Evolutionary conservation across 2,888 invertebrate species (phyloP).

Genomic region (Eupithecia dodoneata): DNA sequence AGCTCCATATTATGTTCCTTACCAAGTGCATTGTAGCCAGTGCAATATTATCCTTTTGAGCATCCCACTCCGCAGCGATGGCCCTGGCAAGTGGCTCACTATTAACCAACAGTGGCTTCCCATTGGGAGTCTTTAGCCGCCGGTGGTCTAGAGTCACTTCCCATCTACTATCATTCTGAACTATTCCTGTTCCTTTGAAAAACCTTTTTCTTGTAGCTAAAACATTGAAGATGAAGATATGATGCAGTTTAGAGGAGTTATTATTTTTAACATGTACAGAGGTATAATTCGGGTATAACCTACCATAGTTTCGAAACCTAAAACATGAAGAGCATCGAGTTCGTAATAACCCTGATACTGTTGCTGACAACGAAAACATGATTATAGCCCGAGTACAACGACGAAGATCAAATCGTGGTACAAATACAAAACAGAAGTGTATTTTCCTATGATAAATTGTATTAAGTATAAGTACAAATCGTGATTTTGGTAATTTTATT

Average conservation of each 20-base stretch:
- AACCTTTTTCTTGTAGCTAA: constrained; percentile 87
- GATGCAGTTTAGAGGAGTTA: background rate
- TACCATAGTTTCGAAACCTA: constrained; percentile 63
- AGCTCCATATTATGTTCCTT: constrained; percentile 47
- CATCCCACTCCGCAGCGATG: constrained; percentile 97
- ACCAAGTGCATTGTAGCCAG: constrained; percentile 95
- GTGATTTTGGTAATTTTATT: background rate
- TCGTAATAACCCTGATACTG: constrained; percentile 48
- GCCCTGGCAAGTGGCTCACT: constrained; percentile 96
- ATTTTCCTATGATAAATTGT: too few species aligned
- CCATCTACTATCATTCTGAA: constrained; percentile 88
- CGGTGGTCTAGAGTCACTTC: constrained; percentile 95
- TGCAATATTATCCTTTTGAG: constrained; percentile 90
- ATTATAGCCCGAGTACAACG: background rate
- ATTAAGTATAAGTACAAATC: background rate
- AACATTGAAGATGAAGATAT: constrained; percentile 37
- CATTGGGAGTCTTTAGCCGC: constrained; percentile 95
- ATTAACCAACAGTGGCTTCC: constrained; percentile 89
- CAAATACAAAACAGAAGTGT: background rate
- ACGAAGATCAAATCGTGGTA: background rate
- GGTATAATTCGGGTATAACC: constrained; percentile 38
- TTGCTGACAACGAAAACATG: constrained; percentile 51
- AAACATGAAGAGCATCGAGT: constrained; percentile 50
- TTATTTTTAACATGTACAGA: background rate
- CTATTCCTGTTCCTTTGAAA: constrained; percentile 88